Evolutionary conservation across 2,113 vertebrate genomes (phyloP).

Genomic region (Tachysurus vachellii): DNA sequence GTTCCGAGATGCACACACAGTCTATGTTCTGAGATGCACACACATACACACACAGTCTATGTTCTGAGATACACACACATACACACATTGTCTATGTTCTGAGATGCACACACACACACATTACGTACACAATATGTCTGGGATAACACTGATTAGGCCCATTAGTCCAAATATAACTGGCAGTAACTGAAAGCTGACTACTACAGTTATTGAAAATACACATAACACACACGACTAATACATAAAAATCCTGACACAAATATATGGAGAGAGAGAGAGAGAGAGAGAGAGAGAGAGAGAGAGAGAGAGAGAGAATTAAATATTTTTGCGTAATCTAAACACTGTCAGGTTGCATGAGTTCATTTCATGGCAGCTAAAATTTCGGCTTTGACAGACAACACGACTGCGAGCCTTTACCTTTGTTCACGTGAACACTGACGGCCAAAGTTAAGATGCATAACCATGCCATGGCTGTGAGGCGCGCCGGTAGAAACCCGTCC

Average conservation of each 20-base stretch:
- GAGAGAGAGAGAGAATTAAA: neutral
- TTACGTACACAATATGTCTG: slow-evolving; percentile 37
- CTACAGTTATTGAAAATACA: neutral
- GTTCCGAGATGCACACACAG: too few species aligned
- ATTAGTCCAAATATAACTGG: neutral
- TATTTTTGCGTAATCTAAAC: neutral
- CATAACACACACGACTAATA: neutral
- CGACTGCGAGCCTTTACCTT: slow-evolving; percentile 65
- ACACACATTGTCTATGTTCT: too few species aligned
- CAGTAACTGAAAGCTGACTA: neutral
- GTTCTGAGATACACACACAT: too few species aligned
- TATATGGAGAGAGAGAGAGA: neutral
- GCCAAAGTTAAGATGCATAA: slow-evolving; percentile 77
- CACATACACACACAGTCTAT: too few species aligned
- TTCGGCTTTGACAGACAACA: neutral
- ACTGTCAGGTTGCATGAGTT: neutral
- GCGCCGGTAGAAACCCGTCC: slow-evolving; percentile 65
- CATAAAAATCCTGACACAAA: neutral
- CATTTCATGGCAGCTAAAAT: neutral
- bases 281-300: neutral
- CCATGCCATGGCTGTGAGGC: slow-evolving; percentile 71
- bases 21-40: too few species aligned
- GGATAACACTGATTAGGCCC: neutral
- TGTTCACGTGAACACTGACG: slow-evolving; percentile 70
- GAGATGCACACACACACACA: neutral